These are phyloP conservation scores for Erethizon dorsatum DNA, from an alignment of 2,797 vertebrate genomes.

Conservation along the genomic window DNA sequence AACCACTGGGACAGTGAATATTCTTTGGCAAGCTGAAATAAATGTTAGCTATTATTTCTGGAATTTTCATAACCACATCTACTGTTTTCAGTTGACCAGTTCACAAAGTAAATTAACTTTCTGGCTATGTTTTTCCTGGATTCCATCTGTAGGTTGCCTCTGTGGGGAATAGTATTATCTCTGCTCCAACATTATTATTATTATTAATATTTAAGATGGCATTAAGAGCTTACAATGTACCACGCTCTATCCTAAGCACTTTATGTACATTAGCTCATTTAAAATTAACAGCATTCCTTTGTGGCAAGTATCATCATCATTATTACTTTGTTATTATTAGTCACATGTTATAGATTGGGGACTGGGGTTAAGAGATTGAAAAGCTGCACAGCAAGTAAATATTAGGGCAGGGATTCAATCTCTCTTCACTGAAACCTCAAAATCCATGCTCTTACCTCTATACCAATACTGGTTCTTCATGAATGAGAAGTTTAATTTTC, in stretches of 20 bases:
- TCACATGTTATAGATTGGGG: background rate
- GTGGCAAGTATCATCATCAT: slow-evolving; percentile 2
- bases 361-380: background rate
- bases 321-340: background rate
- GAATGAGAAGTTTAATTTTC: background rate
- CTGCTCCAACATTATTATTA: slow-evolving; percentile 57
- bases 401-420: background rate
- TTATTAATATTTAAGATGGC: slow-evolving; percentile 76
- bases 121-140: slow-evolving; percentile 64
- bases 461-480: too few species aligned
- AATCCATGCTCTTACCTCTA: background rate
- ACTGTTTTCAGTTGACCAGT: slow-evolving; percentile 43
- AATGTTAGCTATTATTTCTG: slow-evolving; percentile 72
- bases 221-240: slow-evolving; percentile 51
- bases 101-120: slow-evolving; percentile 75
- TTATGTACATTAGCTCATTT: slow-evolving; percentile 49
- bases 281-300: slow-evolving; percentile 33
- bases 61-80: slow-evolving; percentile 76
- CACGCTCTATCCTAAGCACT: slow-evolving; percentile 34
- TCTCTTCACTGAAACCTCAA: background rate
- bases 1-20: slow-evolving; percentile 27
- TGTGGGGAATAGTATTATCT: slow-evolving; percentile 12
- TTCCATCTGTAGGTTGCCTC: slow-evolving; percentile 54
- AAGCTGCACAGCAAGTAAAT: background rate
- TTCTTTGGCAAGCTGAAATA: slow-evolving; percentile 50